Evolutionary conservation across 2,888 invertebrate genomes (phyloP).

Genomic region (Auanema sp.): DNA sequence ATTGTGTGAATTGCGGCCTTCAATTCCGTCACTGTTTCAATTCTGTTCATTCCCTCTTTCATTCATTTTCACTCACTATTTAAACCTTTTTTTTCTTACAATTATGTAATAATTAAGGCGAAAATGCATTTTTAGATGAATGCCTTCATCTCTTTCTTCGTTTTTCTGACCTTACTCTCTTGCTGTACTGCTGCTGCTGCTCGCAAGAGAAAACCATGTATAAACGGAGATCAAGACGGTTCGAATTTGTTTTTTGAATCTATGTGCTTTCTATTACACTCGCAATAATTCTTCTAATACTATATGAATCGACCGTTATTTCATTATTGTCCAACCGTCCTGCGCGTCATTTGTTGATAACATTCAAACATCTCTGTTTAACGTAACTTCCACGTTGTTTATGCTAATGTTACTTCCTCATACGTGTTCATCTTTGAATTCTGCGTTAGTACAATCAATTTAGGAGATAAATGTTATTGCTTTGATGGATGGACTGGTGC

Average conservation of each 20-base stretch:
- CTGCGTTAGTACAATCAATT: conserved; percentile 1
- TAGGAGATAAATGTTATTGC: conserved; percentile 39
- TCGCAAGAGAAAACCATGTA: conserved; percentile 29
- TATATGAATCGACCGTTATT: not conserved
- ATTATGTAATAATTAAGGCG: too few relatives aligned
- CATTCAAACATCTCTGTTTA: not conserved
- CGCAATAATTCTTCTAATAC: not conserved
- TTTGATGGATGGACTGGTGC: conserved; percentile 39
- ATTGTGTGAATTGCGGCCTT: too few relatives aligned
- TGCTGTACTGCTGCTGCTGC: conserved; percentile 15
- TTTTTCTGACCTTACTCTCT: too few relatives aligned
- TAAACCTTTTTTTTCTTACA: too few relatives aligned
- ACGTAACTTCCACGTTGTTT: not conserved
- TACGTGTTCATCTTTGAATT: too few relatives aligned
- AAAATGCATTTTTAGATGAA: too few relatives aligned
- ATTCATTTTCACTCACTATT: too few relatives aligned
- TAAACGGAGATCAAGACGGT: conserved; percentile 41
- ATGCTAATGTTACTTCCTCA: too few relatives aligned
- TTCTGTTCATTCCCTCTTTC: too few relatives aligned
- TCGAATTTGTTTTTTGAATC: not conserved
- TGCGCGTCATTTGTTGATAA: not conserved
- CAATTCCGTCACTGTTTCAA: too few relatives aligned
- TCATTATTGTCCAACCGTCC: not conserved
- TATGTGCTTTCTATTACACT: not conserved
- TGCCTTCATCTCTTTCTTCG: too few relatives aligned